phyloP scores from a whole-genome alignment of 2,888 invertebrate species.

The Epistrophella euchroma region DNA sequence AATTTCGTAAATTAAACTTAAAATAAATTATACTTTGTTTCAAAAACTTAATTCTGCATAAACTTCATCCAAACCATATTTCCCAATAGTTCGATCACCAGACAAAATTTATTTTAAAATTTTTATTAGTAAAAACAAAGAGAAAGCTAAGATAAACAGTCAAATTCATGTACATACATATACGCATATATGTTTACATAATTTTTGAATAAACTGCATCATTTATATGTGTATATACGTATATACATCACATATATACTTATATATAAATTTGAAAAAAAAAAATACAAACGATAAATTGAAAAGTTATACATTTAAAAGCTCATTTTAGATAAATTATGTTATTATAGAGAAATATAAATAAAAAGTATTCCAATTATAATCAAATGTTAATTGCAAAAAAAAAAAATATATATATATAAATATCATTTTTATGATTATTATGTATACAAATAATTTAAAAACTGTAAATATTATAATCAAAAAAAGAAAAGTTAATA shows the following conservation, averaged over 20 bases:
- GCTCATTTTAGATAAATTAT: constrained; percentile 70
- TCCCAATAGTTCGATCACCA: constrained; percentile 55
- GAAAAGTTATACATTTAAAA: constrained; percentile 38
- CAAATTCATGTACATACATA: constrained; percentile 39
- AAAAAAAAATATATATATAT: constrained; percentile 52
- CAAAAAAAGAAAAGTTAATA: constrained; percentile 8
- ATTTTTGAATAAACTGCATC: constrained; percentile 35
- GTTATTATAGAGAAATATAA: constrained; percentile 64
- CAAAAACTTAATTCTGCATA: constrained; percentile 11
- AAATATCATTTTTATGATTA: constrained; percentile 64
- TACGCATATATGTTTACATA: constrained; percentile 29
- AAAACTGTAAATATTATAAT: constrained; percentile 69
- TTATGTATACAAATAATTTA: constrained; percentile 61
- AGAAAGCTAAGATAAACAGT: constrained; percentile 37
- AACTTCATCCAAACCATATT: constrained; percentile 32
- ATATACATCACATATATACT: constrained; percentile 10
- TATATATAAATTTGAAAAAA: constrained; percentile 53
- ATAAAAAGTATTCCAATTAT: constrained; percentile 62
- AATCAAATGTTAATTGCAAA: constrained; percentile 70
- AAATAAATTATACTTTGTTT: constrained; percentile 25
- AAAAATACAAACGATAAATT: constrained; percentile 37
- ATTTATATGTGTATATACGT: constrained; percentile 8
- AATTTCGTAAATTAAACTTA: constrained; percentile 34
- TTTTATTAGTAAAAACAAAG: constrained; percentile 33
- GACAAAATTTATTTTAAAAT: constrained; percentile 47